Conservation (phyloP, 2,797 vertebrate genomes). For the Macrochelys suwanniensis region DNA sequence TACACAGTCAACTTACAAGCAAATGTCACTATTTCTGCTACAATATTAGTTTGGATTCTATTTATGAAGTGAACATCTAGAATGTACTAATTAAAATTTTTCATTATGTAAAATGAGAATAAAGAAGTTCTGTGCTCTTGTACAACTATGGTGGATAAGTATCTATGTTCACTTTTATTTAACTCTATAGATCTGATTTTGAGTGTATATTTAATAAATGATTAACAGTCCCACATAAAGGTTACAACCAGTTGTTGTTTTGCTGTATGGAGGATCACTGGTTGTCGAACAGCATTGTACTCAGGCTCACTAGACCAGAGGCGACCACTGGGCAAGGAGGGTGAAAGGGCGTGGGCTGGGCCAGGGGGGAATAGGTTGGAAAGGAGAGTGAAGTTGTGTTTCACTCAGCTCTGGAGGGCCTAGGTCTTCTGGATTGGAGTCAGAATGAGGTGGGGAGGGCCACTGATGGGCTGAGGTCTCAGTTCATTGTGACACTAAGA, state of each 20-base stretch:
- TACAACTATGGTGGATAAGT: neutral
- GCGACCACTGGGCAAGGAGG: neutral
- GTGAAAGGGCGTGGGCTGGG: too few relatives aligned
- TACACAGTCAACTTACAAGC: neutral
- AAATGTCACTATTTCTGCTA: neutral
- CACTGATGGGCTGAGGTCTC: too few relatives aligned
- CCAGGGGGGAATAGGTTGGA: too few relatives aligned
- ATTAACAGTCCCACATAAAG: neutral
- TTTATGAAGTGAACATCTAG: neutral
- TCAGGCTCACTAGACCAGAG: neutral
- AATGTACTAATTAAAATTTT: neutral
- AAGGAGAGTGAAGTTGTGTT: too few relatives aligned
- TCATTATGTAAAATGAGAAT: neutral
- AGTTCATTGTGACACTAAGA: too few relatives aligned
- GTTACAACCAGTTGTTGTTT: neutral
- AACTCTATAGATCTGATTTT: neutral
- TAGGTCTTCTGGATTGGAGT: too few relatives aligned
- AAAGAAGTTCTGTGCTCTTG: neutral
- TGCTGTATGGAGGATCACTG: neutral
- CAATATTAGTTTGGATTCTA: neutral
- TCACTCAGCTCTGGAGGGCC: too few relatives aligned
- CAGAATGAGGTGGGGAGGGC: too few relatives aligned
- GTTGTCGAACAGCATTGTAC: neutral
- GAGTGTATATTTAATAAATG: neutral
- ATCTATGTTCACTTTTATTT: neutral